These are phyloP conservation scores for Hirtodrosophila confusa DNA, from an alignment of 2,888 invertebrate genomes.

Conservation along the genomic window DNA sequence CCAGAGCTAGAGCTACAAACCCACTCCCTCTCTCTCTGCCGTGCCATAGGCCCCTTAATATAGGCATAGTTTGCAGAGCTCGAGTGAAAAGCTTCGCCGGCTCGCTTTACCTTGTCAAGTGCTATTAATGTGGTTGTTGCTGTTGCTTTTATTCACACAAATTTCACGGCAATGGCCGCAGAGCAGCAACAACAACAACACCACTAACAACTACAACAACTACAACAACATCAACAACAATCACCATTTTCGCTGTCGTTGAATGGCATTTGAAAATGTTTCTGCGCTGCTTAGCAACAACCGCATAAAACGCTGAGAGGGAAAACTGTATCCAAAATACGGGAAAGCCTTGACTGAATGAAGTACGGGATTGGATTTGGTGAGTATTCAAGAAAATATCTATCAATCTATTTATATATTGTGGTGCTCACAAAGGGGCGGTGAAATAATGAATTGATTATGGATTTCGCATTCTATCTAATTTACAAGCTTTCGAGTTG, in stretches of 20 bases:
- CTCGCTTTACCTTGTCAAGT: slow-evolving; percentile 65
- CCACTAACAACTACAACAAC: slow-evolving; percentile 9
- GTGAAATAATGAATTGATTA: no score
- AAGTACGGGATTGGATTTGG: background rate
- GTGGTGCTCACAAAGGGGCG: no score
- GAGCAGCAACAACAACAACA: slow-evolving; percentile 10
- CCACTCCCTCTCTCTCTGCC: slow-evolving; percentile 2
- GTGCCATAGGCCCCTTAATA: slow-evolving; percentile 36
- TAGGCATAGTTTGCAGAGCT: slow-evolving; percentile 72
- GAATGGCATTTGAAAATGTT: slow-evolving; percentile 67
- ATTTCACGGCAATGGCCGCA: slow-evolving; percentile 74
- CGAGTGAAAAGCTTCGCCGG: slow-evolving; percentile 65
- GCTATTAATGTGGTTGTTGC: slow-evolving; percentile 34
- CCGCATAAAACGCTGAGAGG: slow-evolving; percentile 28
- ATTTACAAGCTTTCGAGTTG: no score
- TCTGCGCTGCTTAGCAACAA: slow-evolving; percentile 63
- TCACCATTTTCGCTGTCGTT: slow-evolving; percentile 57
- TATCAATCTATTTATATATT: background rate
- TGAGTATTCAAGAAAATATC: no score
- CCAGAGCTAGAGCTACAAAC: slow-evolving; percentile 34
- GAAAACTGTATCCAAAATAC: slow-evolving; percentile 36
- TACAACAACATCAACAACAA: slow-evolving; percentile 35
- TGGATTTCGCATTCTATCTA: no score
- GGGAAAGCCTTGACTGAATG: slow-evolving; percentile 12
- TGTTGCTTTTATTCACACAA: slow-evolving; percentile 67